Evolutionary conservation across 2,113 vertebrate genomes (phyloP), one percentile per base, ranked within the genome.

Genomic region (Leucopternis melanops): DNA sequence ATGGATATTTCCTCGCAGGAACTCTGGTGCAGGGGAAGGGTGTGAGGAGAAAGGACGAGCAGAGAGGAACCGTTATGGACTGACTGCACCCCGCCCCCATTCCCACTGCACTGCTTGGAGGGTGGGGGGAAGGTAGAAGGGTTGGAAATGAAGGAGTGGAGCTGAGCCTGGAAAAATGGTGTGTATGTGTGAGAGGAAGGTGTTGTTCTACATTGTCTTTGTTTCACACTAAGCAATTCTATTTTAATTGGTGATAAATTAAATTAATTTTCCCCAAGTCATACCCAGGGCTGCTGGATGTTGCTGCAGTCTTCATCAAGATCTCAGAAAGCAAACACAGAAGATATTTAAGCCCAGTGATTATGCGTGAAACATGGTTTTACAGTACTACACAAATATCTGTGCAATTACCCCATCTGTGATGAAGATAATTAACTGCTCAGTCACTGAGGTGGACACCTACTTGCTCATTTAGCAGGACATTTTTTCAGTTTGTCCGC

Each of bases 71-170:
- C 16, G 1, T 34, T 19, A 15, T 1, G 26, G 52, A 6, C 29
- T 25, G 32, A 42, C 23, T 3, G 0, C 42, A n/a, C 4, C 5
- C 20, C 9, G 38, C 10, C 5, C 5, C 13, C 26, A 4, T 31
- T n/a, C 7, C 32, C 22, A 8, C 17, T 25, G 22, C 6, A 7
- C 55, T 25, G 9, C 45, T 14, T 44, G 32, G 13, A 18, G n/a
- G 8, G 8, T 34, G 11, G 3, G 22, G 38, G 42, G 16, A 57
- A 58, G 32, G 34, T 8, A 16, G 40, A 26, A 49, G 21, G 40
- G 8, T 21, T 73, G 50, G 66, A 45, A 52, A 27, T 15, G 38
- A 8, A 23, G 42, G 31, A 8, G 22, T 17, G 22, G 54, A 34
- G 6, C 22, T 55, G 21, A 40, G 13, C 40, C 62, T 49, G n/a